Conservation (phyloP, 2,888 invertebrate species). For the Amphipoea oculea region DNA sequence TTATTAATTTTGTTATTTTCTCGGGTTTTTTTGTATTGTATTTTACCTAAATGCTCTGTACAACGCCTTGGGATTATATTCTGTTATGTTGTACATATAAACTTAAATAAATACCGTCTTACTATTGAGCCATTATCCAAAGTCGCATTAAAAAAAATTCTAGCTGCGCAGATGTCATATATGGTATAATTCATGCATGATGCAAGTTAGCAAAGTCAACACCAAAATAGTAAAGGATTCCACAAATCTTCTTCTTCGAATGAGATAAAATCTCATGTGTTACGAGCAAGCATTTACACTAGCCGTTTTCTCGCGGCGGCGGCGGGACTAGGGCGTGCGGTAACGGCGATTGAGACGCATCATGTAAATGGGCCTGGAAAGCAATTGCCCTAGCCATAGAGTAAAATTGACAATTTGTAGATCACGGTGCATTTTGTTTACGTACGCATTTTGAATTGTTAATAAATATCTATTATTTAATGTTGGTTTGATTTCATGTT, state of each 20-base stretch:
- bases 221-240: neutral
- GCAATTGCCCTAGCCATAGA: conserved; percentile 38
- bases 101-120: neutral
- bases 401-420: conserved; percentile 33
- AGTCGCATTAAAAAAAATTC: neutral
- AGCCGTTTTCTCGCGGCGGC: conserved; percentile 38
- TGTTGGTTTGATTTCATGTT: conserved; percentile 8
- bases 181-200: neutral
- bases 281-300: conserved; percentile 49
- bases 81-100: too few species aligned
- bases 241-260: conserved; percentile 26
- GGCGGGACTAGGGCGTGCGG: conserved; percentile 22
- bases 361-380: conserved; percentile 48
- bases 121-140: neutral
- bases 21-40: too few species aligned
- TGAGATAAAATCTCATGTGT: conserved; percentile 55
- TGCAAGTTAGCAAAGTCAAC: neutral
- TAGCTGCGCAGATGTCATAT: neutral
- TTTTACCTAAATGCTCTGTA: too few species aligned
- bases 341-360: conserved; percentile 57
- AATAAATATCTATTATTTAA: conserved; percentile 36
- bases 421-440: conserved; percentile 35
- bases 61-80: too few species aligned
- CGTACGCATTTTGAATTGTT: conserved; percentile 28
- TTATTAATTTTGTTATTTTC: too few species aligned